phyloP scores from a whole-genome alignment of 2,113 vertebrate species.

The Pseudolaguvia tuberculata region DNA sequence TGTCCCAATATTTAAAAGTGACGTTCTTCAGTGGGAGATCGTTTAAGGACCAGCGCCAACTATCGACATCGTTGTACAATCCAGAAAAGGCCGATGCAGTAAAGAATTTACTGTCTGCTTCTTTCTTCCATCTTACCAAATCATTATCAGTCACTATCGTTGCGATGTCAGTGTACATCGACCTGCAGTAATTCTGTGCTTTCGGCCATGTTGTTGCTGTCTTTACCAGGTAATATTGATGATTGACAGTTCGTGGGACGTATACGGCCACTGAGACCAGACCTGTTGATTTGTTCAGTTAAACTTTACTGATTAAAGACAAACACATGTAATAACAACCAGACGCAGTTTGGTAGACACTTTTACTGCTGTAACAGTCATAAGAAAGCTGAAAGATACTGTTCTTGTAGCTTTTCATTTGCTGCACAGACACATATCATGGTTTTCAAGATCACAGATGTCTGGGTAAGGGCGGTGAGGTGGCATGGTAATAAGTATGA shows the following conservation, averaged over 20 bases:
- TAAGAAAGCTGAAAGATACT: too few species aligned
- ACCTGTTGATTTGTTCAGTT: not conserved
- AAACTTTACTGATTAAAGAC: too few species aligned
- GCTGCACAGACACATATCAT: too few species aligned
- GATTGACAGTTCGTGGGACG: too few species aligned
- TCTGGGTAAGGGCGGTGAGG: too few species aligned
- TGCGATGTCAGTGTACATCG: conserved; percentile 17
- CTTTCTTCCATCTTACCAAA: not conserved
- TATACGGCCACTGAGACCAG: not conserved
- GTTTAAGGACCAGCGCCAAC: conserved; percentile 38
- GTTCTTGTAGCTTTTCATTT: too few species aligned
- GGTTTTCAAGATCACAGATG: too few species aligned
- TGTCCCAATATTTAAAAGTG: not conserved
- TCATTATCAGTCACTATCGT: not conserved
- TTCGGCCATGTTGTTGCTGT: not conserved
- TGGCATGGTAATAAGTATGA: too few species aligned
- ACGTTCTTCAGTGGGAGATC: not conserved
- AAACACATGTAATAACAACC: too few species aligned
- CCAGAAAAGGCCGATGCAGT: not conserved
- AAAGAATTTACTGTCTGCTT: not conserved
- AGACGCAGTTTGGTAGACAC: too few species aligned
- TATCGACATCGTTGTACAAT: conserved; percentile 3
- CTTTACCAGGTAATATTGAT: conserved; percentile 1
- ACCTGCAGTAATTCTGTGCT: conserved; percentile 22
- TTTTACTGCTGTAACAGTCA: too few species aligned